phyloP scores from a whole-genome alignment of 2,113 vertebrate species.

The Takifugu flavidus region DNA sequence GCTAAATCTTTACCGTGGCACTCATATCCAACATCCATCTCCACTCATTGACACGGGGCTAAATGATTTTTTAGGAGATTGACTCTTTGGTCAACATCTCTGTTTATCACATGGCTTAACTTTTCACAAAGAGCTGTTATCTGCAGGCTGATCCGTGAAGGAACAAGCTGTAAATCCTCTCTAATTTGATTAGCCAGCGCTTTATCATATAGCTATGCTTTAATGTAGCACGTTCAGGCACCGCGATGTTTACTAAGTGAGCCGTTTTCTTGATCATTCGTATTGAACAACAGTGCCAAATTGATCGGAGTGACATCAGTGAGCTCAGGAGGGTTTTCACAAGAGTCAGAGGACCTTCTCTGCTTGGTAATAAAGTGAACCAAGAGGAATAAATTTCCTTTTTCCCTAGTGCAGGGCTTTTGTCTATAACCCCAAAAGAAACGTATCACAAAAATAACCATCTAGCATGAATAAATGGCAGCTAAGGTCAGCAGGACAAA shows the following conservation, averaged over 20 bases:
- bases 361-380: constrained; percentile 81
- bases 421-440: constrained; percentile 27
- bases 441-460: constrained; percentile 49
- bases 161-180: constrained; percentile 69
- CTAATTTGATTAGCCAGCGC: constrained; percentile 69
- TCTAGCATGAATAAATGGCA: constrained; percentile 73
- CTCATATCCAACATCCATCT: constrained; percentile 53
- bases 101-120: constrained; percentile 58
- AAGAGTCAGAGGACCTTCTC: constrained; percentile 76
- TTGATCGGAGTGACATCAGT: constrained; percentile 81
- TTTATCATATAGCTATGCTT: constrained; percentile 67
- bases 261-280: constrained; percentile 75
- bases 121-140: constrained; percentile 46
- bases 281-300: constrained; percentile 74
- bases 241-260: constrained; percentile 70
- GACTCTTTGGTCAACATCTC: constrained; percentile 63
- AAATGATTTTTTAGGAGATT: constrained; percentile 55
- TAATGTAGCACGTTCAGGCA: constrained; percentile 64
- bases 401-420: constrained; percentile 66
- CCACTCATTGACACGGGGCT: constrained; percentile 36
- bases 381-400: constrained; percentile 57
- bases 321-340: constrained; percentile 74
- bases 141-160: constrained; percentile 42
- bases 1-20: constrained; percentile 37
- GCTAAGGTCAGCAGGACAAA: constrained; percentile 70